Percentiles rank a stretch among this genome's conserved stretches.
Conservation (phyloP, 2,888 invertebrate species). For the Anorthoa munda region DNA sequence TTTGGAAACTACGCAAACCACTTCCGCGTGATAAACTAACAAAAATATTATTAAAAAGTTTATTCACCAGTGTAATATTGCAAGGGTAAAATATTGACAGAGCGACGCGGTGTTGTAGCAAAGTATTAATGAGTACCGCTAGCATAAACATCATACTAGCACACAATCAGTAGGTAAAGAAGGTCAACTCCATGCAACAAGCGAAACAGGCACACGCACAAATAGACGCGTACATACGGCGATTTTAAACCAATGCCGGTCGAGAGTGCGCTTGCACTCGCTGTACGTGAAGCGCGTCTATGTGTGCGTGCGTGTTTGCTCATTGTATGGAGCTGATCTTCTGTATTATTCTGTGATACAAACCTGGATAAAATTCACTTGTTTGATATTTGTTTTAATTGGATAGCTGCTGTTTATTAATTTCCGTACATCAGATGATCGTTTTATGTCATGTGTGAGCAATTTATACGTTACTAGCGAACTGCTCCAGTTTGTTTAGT, state of each 20-base stretch:
- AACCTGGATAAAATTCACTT: slow-evolving; percentile 48
- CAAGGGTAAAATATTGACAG: slow-evolving; percentile 48
- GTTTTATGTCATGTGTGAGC: background rate
- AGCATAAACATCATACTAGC: slow-evolving; percentile 9
- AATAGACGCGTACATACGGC: background rate
- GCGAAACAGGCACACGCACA: background rate
- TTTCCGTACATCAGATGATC: slow-evolving; percentile 16
- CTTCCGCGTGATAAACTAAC: slow-evolving; percentile 24
- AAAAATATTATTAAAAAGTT: slow-evolving; percentile 42
- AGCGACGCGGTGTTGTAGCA: slow-evolving; percentile 11
- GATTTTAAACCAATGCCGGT: background rate
- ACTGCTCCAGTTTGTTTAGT: background rate
- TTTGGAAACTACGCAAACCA: slow-evolving; percentile 19
- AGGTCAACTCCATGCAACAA: background rate
- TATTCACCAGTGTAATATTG: slow-evolving; percentile 18
- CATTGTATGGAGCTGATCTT: background rate
- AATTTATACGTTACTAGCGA: background rate
- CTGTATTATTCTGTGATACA: slow-evolving; percentile 1
- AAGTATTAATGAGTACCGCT: slow-evolving; percentile 54
- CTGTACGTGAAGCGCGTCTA: background rate
- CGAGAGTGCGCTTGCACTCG: background rate
- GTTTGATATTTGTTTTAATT: slow-evolving; percentile 54
- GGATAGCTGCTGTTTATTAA: slow-evolving; percentile 52
- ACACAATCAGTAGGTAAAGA: background rate
- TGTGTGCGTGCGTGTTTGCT: background rate